These are phyloP conservation scores for Osmerus eperlanus DNA, from an alignment of 2,113 vertebrate species.

Conservation along the genomic window DNA sequence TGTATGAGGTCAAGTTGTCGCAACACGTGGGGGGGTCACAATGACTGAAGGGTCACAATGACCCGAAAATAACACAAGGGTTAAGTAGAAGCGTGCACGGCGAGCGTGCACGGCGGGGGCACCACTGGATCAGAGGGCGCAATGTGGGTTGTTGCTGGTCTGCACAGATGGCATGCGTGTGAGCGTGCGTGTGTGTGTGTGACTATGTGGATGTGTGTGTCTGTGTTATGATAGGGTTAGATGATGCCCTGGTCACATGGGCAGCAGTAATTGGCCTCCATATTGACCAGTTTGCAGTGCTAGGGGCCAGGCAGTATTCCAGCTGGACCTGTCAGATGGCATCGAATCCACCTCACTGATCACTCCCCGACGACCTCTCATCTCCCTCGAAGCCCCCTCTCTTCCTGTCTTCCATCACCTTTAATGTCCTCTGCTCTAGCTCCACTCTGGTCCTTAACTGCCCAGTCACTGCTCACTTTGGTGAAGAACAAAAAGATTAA, in stretches of 20 bases:
- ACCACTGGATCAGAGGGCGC: slow-evolving; percentile 53
- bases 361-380: slow-evolving; percentile 60
- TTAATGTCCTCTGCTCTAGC: neutral
- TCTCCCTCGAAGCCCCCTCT: slow-evolving; percentile 3
- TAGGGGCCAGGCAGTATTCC: slow-evolving; percentile 70
- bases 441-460: slow-evolving; percentile 3
- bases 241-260: slow-evolving; percentile 72
- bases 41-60: too few species aligned
- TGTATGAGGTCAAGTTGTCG: too few species aligned
- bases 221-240: slow-evolving; percentile 71
- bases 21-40: too few species aligned
- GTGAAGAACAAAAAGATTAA: too few species aligned
- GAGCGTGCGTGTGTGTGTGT: slow-evolving; percentile 13
- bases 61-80: too few species aligned
- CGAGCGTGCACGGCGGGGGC: slow-evolving; percentile 36
- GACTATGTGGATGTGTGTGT: slow-evolving; percentile 33
- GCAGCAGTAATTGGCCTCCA: slow-evolving; percentile 77
- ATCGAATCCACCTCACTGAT: slow-evolving; percentile 71
- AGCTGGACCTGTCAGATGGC: slow-evolving; percentile 75
- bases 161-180: slow-evolving; percentile 67
- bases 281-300: slow-evolving; percentile 76
- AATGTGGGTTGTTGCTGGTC: slow-evolving; percentile 73
- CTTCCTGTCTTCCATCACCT: neutral
- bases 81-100: slow-evolving; percentile 49
- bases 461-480: slow-evolving; percentile 13